Base-by-base conservation (phyloP, 2,797 vertebrate genomes). In the Steatocranus sp. region DNA sequence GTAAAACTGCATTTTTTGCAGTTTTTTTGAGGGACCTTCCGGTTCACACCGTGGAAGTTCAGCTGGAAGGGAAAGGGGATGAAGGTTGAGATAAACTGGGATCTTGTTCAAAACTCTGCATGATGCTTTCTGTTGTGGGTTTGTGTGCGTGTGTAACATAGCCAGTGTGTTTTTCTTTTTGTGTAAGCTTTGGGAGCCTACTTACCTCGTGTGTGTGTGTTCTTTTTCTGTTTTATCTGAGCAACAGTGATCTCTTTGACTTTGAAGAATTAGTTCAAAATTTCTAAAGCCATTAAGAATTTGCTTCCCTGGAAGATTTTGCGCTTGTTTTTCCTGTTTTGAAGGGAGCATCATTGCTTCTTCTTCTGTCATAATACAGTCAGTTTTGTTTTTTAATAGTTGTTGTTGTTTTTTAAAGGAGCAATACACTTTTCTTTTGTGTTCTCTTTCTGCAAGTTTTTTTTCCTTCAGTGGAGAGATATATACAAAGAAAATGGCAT, bases 21-120 rank as follows among this genome's bases (percentile, higher is more conserved):
- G 87, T 87, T 88, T 91, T 91, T 90, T 91, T 75, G 87, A 78
- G 63, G 36, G 43, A 78, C 63, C 56, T 49, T 87, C 76, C 3
- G 1, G 70, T 83, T 81, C 85, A 86, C 51, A 85, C 83, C 86
- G 75, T 83, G 84, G 89, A 88, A 89, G 90, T 86, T 85, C 83
- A 88, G 78, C 74, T 76, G 80, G 34, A 84, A 86, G 89, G 88
- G 78, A 54, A 25, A 88, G 36, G 41, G 20, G 85, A 92, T 93
- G 86, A 94, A 92, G 89, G 89, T 92, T 82, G 85, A 88, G 83
- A 92, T 86, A 93, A 91, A 93, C 91, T 95, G 93, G 94, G 94
- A 96, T 79, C 87, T 86, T 78, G 75, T 94, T 95, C 90, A 94
- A 94, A 91, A 85, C 93, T 86, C 95, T 94, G 94, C 92, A 91